Percentiles rank a stretch among this genome's conserved stretches.
Conservation (phyloP, 2,888 invertebrate genomes). For the Nemoura dubitans region DNA sequence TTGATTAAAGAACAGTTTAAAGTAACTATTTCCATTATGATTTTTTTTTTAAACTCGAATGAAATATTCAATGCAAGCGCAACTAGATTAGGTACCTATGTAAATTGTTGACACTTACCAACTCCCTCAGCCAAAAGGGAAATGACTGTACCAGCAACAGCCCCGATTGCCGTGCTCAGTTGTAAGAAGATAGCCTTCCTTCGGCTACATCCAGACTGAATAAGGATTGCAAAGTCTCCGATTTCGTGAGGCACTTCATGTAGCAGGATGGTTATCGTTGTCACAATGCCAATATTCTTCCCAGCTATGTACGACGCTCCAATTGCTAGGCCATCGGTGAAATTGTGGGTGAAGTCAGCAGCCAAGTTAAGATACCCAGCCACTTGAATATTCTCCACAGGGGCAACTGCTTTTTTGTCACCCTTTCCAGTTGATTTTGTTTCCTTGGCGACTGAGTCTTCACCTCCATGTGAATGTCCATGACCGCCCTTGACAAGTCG, state of each 20-base stretch:
- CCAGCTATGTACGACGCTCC: slow-evolving; percentile 97
- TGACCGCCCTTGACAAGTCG: slow-evolving; percentile 86
- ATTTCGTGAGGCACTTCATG: slow-evolving; percentile 99
- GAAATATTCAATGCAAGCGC: too few species aligned
- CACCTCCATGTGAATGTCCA: slow-evolving; percentile 73
- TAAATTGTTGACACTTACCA: too few species aligned
- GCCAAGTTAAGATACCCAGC: slow-evolving; percentile 96
- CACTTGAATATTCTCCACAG: slow-evolving; percentile 71
- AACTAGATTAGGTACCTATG: too few species aligned
- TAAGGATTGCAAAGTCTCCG: slow-evolving; percentile 98
- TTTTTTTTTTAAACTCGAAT: too few species aligned
- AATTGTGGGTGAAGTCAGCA: slow-evolving; percentile 98
- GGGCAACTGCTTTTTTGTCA: not conserved
- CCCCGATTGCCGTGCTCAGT: slow-evolving; percentile 93
- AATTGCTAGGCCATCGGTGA: slow-evolving; percentile 98
- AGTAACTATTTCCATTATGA: too few species aligned
- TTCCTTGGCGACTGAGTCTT: slow-evolving; percentile 46
- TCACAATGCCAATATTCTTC: slow-evolving; percentile 84
- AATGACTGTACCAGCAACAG: slow-evolving; percentile 89
- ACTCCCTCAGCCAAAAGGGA: slow-evolving; percentile 83
- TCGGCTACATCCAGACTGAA: slow-evolving; percentile 95
- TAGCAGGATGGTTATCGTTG: slow-evolving; percentile 93
- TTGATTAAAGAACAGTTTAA: too few species aligned
- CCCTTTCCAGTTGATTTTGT: slow-evolving; percentile 48
- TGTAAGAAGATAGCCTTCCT: slow-evolving; percentile 95